Conservation (phyloP, 1,140 invertebrate genomes). For the Cydia splendana region DNA sequence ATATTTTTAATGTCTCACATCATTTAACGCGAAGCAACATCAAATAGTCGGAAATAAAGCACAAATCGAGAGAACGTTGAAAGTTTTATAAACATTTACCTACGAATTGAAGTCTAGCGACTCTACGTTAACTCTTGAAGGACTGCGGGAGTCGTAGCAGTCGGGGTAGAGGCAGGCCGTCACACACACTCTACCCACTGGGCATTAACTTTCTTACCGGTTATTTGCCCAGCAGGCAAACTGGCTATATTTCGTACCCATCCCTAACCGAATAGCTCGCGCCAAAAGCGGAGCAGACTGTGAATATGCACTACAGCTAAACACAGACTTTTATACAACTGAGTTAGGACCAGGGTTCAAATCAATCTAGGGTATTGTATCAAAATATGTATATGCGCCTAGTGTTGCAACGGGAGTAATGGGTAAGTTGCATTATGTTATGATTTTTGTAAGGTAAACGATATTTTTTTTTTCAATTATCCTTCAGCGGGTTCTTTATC, state of each 20-base stretch:
- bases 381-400: not conserved
- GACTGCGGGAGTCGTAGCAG: conserved; percentile 13
- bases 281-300: not conserved
- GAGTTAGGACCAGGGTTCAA: not conserved
- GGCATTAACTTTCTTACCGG: not conserved
- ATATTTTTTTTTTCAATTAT: not conserved
- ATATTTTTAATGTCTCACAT: conserved; percentile 66
- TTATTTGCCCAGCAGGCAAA: not conserved
- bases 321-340: conserved; percentile 19
- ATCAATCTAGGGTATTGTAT: not conserved
- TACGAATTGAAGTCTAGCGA: conserved; percentile 75
- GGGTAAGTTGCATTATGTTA: not conserved
- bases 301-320: conserved; percentile 19
- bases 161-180: not conserved
- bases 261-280: not conserved
- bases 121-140: conserved; percentile 54
- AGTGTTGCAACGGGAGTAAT: not conserved
- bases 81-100: conserved; percentile 62
- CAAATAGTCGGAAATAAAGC: conserved; percentile 66
- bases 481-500: not conserved
- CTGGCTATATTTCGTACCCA: not conserved
- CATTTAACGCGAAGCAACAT: conserved; percentile 73
- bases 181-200: not conserved
- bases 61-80: conserved; percentile 58
- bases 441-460: too few relatives aligned